These are phyloP conservation scores for Littorina saxatilis DNA, from an alignment of 1,140 invertebrate genomes.

Conservation along the genomic window DNA sequence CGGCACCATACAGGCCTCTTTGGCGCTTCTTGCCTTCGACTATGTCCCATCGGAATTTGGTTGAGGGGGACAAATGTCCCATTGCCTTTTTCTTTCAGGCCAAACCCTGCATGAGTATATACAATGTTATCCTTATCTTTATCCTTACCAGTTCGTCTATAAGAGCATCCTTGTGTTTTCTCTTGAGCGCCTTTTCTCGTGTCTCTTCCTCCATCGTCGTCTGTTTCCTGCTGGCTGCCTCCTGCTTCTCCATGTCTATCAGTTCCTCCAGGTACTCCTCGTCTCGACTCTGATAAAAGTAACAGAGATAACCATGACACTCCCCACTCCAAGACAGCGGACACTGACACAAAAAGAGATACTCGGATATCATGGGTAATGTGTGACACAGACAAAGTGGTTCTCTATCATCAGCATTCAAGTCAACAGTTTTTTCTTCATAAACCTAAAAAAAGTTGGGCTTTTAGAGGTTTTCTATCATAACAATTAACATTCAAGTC, in stretches of 20 bases:
- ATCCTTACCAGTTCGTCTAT: slow-evolving; percentile 90
- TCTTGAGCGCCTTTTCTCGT: slow-evolving; percentile 86
- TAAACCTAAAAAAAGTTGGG: no score
- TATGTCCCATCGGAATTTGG: no score
- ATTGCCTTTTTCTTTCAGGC: no score
- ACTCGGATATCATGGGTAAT: neutral
- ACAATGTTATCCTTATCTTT: no score
- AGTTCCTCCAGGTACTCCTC: slow-evolving; percentile 86
- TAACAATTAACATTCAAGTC: no score
- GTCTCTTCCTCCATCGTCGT: slow-evolving; percentile 80
- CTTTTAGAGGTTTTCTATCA: no score
- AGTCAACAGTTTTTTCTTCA: no score
- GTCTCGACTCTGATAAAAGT: slow-evolving; percentile 74
- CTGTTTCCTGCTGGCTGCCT: slow-evolving; percentile 77
- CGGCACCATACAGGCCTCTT: no score
- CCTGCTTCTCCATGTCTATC: slow-evolving; percentile 85
- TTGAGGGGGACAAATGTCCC: no score
- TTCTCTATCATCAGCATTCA: neutral
- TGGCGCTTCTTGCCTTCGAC: no score
- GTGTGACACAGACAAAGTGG: no score
- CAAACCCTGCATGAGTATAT: no score
- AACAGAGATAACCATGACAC: neutral
- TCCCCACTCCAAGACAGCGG: neutral
- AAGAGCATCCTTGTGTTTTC: slow-evolving; percentile 90
- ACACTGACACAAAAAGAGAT: neutral